These are phyloP conservation scores for Meda fulgida DNA, from an alignment of 2,797 vertebrate species.

Conservation along the genomic window DNA sequence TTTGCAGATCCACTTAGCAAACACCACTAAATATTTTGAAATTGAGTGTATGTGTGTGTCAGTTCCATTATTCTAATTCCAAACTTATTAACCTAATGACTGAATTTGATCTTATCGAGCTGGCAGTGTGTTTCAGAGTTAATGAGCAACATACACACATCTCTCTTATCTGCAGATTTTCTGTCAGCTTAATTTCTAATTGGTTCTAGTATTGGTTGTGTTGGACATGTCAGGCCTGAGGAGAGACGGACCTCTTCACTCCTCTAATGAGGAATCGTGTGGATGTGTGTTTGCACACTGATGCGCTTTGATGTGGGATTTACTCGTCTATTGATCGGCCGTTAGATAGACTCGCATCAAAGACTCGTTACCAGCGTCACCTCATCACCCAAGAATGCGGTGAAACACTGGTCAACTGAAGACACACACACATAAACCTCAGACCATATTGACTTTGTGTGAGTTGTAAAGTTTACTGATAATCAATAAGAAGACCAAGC, in stretches of 20 bases:
- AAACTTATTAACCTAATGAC: background rate
- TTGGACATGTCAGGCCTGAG: background rate
- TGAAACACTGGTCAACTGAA: constrained; percentile 53
- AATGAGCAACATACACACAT: background rate
- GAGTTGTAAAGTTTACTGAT: constrained; percentile 14
- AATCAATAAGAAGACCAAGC: background rate
- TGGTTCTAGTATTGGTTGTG: background rate
- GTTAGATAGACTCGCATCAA: constrained; percentile 77
- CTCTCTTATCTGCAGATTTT: background rate
- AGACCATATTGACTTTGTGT: constrained; percentile 9
- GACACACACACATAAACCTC: background rate
- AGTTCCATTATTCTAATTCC: background rate
- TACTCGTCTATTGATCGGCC: constrained; percentile 75
- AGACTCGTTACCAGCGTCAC: constrained; percentile 73
- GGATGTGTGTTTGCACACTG: constrained; percentile 62
- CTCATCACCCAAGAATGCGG: constrained; percentile 78
- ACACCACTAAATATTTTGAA: background rate
- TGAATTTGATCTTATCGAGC: background rate
- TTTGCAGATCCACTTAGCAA: background rate
- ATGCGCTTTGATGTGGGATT: constrained; percentile 75
- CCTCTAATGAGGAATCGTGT: constrained; percentile 78
- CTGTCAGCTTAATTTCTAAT: background rate
- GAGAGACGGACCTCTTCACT: constrained; percentile 70
- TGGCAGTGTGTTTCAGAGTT: background rate
- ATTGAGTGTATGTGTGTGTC: background rate